These are phyloP conservation scores for Aramus guarauna DNA, from an alignment of 2,113 vertebrate species.

Conservation along the genomic window DNA sequence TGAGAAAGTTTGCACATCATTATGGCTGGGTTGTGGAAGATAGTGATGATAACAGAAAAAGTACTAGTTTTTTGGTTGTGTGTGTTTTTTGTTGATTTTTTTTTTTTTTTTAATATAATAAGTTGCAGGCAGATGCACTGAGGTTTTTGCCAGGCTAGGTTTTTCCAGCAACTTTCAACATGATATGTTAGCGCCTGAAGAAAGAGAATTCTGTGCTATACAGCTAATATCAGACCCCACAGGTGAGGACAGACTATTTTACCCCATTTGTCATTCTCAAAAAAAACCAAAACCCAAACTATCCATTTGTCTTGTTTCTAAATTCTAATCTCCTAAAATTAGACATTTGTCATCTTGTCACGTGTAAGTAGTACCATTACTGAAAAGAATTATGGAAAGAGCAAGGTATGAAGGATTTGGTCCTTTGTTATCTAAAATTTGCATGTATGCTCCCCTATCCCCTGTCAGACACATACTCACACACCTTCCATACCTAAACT, in stretches of 20 bases:
- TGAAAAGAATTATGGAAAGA: not conserved
- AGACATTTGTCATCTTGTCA: not conserved
- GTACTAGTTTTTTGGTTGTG: not conserved
- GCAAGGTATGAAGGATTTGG: not conserved
- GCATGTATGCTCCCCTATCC: rapidly evolving
- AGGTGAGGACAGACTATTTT: not conserved
- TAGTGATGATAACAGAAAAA: not conserved
- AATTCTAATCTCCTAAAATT: not conserved
- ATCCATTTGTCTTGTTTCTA: not conserved
- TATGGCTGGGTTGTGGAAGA: not conserved
- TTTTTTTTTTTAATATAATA: not conserved
- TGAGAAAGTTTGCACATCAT: not conserved
- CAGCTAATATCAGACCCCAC: not conserved
- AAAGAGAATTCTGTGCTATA: not conserved
- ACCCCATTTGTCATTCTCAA: not conserved
- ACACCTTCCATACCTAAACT: not conserved
- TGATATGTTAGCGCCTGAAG: not conserved
- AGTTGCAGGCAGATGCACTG: not conserved
- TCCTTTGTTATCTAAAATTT: not conserved
- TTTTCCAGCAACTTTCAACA: not conserved
- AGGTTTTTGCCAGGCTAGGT: not conserved
- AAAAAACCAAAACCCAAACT: not conserved
- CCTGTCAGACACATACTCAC: no score
- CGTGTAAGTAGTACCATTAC: not conserved
- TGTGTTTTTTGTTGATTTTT: no score